Base-by-base conservation (phyloP, 2,888 invertebrate species). In the Agrotis segetum region DNA sequence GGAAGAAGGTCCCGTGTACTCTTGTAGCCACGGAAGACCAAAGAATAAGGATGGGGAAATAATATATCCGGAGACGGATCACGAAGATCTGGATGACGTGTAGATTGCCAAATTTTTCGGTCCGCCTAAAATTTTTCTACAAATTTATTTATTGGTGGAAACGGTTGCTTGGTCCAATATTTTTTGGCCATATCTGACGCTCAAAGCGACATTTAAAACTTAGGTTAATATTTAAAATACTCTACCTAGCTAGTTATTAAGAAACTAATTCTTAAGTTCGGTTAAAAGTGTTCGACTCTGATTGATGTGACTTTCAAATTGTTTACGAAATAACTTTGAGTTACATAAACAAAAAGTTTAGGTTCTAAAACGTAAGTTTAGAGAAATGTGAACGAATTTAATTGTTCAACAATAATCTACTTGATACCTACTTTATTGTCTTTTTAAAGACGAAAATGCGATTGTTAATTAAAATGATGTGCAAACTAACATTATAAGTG, bases 1-100 rank as follows among this genome's bases (percentile, higher is more conserved):
- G 34, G 53, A 65, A 11, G 19, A 60, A 1, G 0, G 55, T 5
- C 16, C 19, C 0, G 19, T 11, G 3, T 70, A 49, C 9, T 56
- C 56, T 14, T 24, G 13, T 6, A 6, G 3, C 11, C 69, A 49
- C 2, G 69, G 56, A 2, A 70, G 69, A 11, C 69, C 70, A 0
- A 69, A 44, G 3, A 69, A 69, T 24, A 0, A 17, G 0, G 56
- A 58, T 1, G 69, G 69, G 7, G 49, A 70, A 6, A 56, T 70
- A 3, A 70, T 70, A 2, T 70, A 70, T 17, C 69, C 69, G 0
- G 70, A 58, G 11, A 71, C 71, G 1, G 71, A 71, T 13, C n/a
- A 46, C 11, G 71, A 71, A 40, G 62, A 72, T 14, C 47, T 56
- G 1, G 73, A 71, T 0, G 71, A 55, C 7, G 14, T 2, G 14